Base-by-base conservation (phyloP, 2,113 vertebrate species). In the Sander vitreus region DNA sequence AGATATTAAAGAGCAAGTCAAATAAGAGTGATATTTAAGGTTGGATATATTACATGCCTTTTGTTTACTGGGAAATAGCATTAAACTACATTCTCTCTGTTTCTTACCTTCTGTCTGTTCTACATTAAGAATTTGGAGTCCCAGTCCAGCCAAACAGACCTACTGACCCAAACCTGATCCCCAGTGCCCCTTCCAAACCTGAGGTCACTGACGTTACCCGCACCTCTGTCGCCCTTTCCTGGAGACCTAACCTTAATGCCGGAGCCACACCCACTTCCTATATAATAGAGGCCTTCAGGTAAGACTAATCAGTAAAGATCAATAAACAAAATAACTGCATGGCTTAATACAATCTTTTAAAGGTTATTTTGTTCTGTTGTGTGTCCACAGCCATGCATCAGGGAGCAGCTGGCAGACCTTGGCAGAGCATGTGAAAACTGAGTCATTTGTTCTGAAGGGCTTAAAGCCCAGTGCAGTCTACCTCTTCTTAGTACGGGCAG, bases 271-370 rank as follows among this genome's bases (percentile, higher is more conserved):
- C 98, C 87, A 99, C 98, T 1, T 99, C 98, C 73, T 99, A 99
- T n/a, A 94, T 99, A 85, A 96, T 99, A 73, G 98, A 99, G 91
- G 98, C 97, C 87, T 99, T 99, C 96, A 99, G 98, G 98, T 99
- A 93, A 83, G 67, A 14, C 23, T 30, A 27, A 53, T 59, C 12
- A 43, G 18, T 66, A 3, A 18, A 5, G 6, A 71, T 55, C 0
- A 50, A 65, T 36, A 11, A 68, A 68, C 11, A 21, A 58, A 85
- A 53, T 16, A 36, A 33, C 43, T 76, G 7, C 27, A 4, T 12
- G 12, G 15, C 9, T 65, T 53, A 30, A 54, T 78, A n/a, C 72
- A 76, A 66, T 19, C 23, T 69, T 76, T 79, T 60, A n/a, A 65
- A 48, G 1, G 6, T 47, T 30, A 60, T 71, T 76, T 80, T 1